Conservation (phyloP, 2,113 vertebrate species). For the Tympanuchus pallidicinctus region DNA sequence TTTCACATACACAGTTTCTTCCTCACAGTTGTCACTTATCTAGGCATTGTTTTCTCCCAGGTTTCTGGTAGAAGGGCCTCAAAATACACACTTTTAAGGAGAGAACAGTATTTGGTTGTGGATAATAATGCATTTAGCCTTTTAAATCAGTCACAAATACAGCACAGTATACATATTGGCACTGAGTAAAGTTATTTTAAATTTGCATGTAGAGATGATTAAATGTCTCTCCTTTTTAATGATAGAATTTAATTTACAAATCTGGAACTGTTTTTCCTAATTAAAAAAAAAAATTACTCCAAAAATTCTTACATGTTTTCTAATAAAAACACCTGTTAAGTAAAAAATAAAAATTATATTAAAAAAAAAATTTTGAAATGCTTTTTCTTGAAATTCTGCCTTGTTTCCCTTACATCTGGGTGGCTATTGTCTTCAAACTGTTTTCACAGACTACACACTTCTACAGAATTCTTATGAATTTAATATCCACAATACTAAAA, state of each 20-base stretch:
- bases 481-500: neutral
- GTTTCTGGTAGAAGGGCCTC: neutral
- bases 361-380: neutral
- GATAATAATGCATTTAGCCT: neutral
- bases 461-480: neutral
- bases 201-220: neutral
- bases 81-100: neutral
- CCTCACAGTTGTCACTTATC: neutral
- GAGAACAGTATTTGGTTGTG: neutral
- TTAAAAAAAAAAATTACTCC: neutral
- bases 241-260: neutral
- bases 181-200: neutral
- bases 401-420: neutral
- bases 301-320: neutral
- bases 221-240: neutral
- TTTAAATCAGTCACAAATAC: fast-evolving
- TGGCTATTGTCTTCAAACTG: neutral
- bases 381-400: neutral
- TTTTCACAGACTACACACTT: neutral
- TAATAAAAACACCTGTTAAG: neutral
- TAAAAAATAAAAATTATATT: neutral
- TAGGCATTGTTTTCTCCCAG: neutral
- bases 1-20: neutral
- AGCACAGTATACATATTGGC: fast-evolving
- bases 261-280: neutral